These are phyloP conservation scores for Numenius phaeopus DNA, from an alignment of 2,797 vertebrate species.

Conservation along the genomic window DNA sequence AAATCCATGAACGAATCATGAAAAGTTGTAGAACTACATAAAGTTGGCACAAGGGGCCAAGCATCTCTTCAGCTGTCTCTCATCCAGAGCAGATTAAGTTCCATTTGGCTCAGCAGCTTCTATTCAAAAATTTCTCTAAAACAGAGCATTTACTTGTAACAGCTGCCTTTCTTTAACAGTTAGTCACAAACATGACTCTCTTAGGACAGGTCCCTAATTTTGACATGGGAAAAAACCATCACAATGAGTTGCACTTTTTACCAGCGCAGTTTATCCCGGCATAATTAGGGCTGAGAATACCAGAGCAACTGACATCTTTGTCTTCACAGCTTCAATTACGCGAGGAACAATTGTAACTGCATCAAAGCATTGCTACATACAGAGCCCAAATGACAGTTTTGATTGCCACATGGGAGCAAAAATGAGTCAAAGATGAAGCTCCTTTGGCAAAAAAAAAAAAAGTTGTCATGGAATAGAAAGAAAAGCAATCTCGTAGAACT, in stretches of 20 bases:
- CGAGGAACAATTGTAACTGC: background rate
- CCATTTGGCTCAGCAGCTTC: background rate
- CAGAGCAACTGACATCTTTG: background rate
- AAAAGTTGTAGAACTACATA: background rate
- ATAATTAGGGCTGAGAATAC: background rate
- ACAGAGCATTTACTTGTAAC: background rate
- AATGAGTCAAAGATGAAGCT: background rate
- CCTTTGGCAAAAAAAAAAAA: background rate
- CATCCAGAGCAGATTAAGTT: background rate
- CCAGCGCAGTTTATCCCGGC: background rate
- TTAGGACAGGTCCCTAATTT: background rate
- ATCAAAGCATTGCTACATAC: background rate
- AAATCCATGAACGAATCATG: background rate
- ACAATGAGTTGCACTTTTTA: background rate
- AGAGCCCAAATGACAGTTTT: background rate
- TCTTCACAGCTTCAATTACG: background rate
- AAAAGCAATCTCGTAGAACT: background rate
- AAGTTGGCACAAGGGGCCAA: background rate
- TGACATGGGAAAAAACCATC: background rate
- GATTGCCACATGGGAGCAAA: background rate
- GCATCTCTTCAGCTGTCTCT: background rate
- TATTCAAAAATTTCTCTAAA: background rate
- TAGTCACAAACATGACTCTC: background rate
- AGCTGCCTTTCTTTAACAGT: background rate
- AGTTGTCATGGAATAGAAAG: background rate